Base-by-base conservation (phyloP, 1,140 invertebrate genomes). In the Atta colombica region DNA sequence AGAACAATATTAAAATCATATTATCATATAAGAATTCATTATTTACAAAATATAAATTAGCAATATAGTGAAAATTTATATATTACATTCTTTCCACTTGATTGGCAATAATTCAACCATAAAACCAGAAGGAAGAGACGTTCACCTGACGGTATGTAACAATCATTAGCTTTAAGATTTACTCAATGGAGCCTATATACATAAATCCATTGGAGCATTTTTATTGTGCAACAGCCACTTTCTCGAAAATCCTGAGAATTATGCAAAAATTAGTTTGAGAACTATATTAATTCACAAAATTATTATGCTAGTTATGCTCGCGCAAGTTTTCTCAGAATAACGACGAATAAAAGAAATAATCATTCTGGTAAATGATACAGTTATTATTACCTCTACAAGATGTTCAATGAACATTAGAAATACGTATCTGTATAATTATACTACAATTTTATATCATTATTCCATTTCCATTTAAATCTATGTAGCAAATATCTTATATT, bases 231-330 rank as follows among this genome's bases (percentile, higher is more conserved):
- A 74, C 4, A 49, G 55, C 21, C 58, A 84, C 80, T 84, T 84
- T 84, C 80, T 75, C 55, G 69, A 25, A 61, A 63, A 75, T 21
- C 14, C 6, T 25, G 45, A 35, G 8, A 61, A 90, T 80, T 87
- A 58, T 60, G 61, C 35, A 63, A 58, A 87, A 87, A 90, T 78
- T 87, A 51, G 45, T 77, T 89, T 89, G 66, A 51, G 53, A 51
- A 14, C 39, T 45, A 8, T 31, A 31, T 39, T 60, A 55, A 80
- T 58, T 85, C 39, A 39, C 49, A 18, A 58, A 72, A 55, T 35
- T 25, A 74, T 68, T 39, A 53, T 16, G 53, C 21, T 60, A 16
- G 68, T 77, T 58, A 49, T 49, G 66, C 31, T 63, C 12, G 65
- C 16, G 45, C 49, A 74, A 74, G 66, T 89, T 87, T 87, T 81